Base-by-base conservation (phyloP, 2,797 vertebrate genomes). In the Myotis planiceps region DNA sequence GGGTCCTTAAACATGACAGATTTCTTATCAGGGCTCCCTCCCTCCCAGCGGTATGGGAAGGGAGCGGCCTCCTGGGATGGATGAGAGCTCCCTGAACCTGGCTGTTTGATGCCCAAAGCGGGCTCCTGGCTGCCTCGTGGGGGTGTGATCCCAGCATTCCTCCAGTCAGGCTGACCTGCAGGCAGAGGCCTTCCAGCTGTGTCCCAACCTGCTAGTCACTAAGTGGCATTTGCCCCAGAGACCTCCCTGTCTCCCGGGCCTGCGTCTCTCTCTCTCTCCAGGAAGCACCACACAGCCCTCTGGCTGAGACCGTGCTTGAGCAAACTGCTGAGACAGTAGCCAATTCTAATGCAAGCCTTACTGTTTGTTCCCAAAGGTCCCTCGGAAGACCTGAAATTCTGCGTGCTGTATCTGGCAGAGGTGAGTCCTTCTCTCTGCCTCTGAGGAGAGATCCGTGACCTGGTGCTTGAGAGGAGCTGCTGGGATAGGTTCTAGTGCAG, bases 401-500 rank as follows among this genome's bases (percentile, higher is more conserved):
- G 99, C 96, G 97, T 99, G 96, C 99, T 99, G 96, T 99, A 99
- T 98, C 99, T 99, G 96, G 99, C 99, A 0, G 99, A 99, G 99
- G 99, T 99, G 99, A 99, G 99, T 98, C 66, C 4, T 95, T 27
- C 68, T 60, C 37, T 71, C 37, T 66, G 42, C 69, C 9, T 97
- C 79, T 75, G 45, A 65, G 15, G 3, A 92, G 66, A 71, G 9
- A 21, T 21, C 47, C 18, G 66, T 32, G 93, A 19, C 47, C 29
- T 25, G 29, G 66, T 34, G 47, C 49, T 81, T 4, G 47, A 72
- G 34, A 42, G 80, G 32, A 27, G 80, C 42, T 0, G 0, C 6
- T 19, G 81, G 66, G 58, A 42, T 0, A 9, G 88, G 51, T 42
- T 45, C 47, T 51, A 29, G 37, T 23, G 5, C 5, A 9, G 32